Evolutionary conservation across 2,888 invertebrate species (phyloP), one percentile per base, ranked within the genome.

Genomic region (Cheilosia vulpina): DNA sequence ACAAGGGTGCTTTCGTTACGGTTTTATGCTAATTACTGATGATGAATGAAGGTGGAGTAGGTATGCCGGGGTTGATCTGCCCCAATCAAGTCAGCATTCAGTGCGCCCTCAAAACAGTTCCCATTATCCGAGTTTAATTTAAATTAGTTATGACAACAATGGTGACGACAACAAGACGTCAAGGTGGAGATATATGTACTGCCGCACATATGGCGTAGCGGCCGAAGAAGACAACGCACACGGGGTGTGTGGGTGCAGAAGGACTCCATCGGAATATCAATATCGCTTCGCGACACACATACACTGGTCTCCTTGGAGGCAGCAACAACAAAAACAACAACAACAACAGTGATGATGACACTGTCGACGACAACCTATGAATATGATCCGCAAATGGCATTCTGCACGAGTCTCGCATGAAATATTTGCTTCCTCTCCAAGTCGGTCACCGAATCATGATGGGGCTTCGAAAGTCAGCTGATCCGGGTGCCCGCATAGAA

Each of bases 381-480:
- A 85, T 87, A 87, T 88, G 87, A 87, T 87, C 85, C 85, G 85
- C 82, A 88, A 88, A 87, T 78, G 83, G 79, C 83, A 85, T 83
- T 81, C 80, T 69, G 85, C 87, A 85, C 87, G 80, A 82, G 85
- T 77, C 85, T 85, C 63, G 72, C 62, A 87, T 82, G 72, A 66
- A 87, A 82, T 87, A 68, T 81, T 72, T 72, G 77, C 47, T 71
- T 81, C 85, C 73, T 77, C 81, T 57, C 69, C 75, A 81, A 76
- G 80, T 72, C 72, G 81, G 81, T 81, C 76, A 80, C 38, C 38
- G 50, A 15, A 21, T 47, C 47, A 5, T 52, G 21, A 41, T 65
- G 34, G 50, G 34, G 68, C 81, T 41, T 45, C 68, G 21, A 73
- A 52, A 85, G 81, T 85, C 85, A 85, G 85, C 85, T 85, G 81